These are phyloP conservation scores for Amphimallon solstitiale DNA, from an alignment of 2,888 invertebrate species.

Conservation along the genomic window DNA sequence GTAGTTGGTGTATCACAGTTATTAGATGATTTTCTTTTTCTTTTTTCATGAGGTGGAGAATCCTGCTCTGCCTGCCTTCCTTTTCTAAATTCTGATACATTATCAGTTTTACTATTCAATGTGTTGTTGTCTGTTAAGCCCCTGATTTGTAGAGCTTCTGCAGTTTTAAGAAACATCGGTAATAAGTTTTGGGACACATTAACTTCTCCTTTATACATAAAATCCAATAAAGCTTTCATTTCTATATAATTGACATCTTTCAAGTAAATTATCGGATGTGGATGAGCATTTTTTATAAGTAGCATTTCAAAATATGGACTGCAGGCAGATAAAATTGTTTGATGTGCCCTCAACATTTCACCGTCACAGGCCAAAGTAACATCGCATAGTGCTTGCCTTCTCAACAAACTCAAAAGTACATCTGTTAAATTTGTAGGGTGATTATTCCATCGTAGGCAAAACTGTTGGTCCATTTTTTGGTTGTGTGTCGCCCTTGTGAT, in stretches of 20 bases:
- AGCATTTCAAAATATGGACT: conserved; percentile 94
- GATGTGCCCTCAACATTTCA: conserved; percentile 91
- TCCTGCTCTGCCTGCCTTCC: conserved; percentile 51
- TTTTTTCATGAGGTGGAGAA: conserved; percentile 67
- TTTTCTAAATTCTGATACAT: conserved; percentile 46
- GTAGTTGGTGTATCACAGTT: conserved; percentile 74
- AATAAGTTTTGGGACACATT: conserved; percentile 92
- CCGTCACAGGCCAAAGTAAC: conserved; percentile 93
- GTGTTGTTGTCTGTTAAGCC: conserved; percentile 89
- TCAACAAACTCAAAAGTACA: conserved; percentile 86
- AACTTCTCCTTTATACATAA: conserved; percentile 86
- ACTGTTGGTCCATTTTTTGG: conserved; percentile 74
- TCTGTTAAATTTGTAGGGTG: conserved; percentile 92
- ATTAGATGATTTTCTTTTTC: conserved; percentile 74
- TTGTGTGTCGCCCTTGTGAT: conserved; percentile 4
- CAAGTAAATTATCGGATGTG: conserved; percentile 91
- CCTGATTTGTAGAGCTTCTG: conserved; percentile 89
- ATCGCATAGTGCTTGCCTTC: conserved; percentile 90
- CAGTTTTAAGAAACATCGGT: conserved; percentile 91
- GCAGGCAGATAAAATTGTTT: conserved; percentile 92
- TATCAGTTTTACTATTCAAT: conserved; percentile 62
- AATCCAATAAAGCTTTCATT: conserved; percentile 89
- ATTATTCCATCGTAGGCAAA: conserved; percentile 95
- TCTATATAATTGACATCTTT: conserved; percentile 91
- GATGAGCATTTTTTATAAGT: conserved; percentile 88